These are phyloP conservation scores for Micropoecilia bifurca DNA, from an alignment of 2,797 vertebrate genomes.

Conservation along the genomic window DNA sequence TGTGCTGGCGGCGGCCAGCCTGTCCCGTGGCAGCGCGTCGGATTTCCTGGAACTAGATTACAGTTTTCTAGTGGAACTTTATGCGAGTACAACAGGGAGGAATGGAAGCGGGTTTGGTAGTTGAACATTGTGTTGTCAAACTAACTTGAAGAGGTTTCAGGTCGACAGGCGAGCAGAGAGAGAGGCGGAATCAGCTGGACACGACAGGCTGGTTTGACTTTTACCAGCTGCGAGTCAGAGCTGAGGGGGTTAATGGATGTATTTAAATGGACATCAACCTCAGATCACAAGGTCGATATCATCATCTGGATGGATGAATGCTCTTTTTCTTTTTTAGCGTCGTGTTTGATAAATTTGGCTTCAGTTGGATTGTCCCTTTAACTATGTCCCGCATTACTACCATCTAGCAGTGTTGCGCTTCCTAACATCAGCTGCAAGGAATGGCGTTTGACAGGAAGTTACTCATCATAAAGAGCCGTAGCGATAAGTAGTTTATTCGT, in stretches of 20 bases:
- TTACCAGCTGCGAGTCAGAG: constrained; percentile 41
- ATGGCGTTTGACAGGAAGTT: neutral
- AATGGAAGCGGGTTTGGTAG: neutral
- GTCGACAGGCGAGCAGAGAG: constrained; percentile 26
- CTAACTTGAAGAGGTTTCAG: constrained; percentile 25
- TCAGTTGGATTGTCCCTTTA: neutral
- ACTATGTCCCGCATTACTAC: neutral
- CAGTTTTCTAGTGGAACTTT: constrained; percentile 20
- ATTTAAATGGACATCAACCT: neutral
- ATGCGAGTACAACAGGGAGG: neutral
- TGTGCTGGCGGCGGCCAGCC: constrained; percentile 11
- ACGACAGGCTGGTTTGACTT: constrained; percentile 47
- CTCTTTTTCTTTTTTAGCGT: too few relatives aligned
- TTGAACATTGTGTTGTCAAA: constrained; percentile 1
- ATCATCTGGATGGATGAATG: too few relatives aligned
- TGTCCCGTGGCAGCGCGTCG: constrained; percentile 1
- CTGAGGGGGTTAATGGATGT: neutral
- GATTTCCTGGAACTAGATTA: neutral
- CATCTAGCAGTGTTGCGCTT: neutral
- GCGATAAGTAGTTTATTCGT: neutral
- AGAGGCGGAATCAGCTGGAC: constrained; percentile 77
- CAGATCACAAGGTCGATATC: too few relatives aligned
- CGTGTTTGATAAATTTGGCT: neutral
- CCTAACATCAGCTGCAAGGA: neutral
- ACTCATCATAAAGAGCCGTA: neutral